Evolutionary conservation across 1,140 invertebrate genomes (phyloP), one percentile per base, ranked within the genome.

Genomic region (Samia ricini): DNA sequence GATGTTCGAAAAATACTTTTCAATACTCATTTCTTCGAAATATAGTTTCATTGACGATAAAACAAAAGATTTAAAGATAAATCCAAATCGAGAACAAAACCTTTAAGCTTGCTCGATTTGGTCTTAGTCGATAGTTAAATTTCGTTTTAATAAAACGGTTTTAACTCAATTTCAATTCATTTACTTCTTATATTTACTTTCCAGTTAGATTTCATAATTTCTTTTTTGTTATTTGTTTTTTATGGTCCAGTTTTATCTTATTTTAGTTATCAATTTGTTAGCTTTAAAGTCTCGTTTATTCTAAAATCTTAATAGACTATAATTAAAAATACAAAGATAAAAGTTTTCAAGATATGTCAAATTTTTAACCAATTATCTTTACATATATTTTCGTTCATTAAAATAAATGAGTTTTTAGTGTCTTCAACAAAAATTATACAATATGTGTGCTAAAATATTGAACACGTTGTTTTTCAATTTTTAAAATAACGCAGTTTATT

Each of bases 1-100:
- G 64, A 0, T 73, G 74, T 61, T 66, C 58, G 23, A 59, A 52
- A 54, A 42, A 42, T 42, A 12, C 1, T 42, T 42, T 15, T 42
- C 33, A 15, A 42, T 15, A 42, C 10, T 15, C 33, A 42, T 42
- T 42, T 15, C 33, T 15, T 42, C 12, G 4, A 42, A 42, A 10
- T 42, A 42, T 42, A 15, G 33, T 42, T 42, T 15, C n/a, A 3
- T 4, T 15, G 12, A 42, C n/a, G n/a, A n/a, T n/a, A n/a, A n/a
- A n/a, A n/a, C n/a, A n/a, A n/a, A n/a, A n/a, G n/a, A 42, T 15
- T 42, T 42, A 42, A 1, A 42, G 33, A 42, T 15, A 15, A 42
- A 42, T 5, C 7, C 12, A 1, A 8, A 1, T 42, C 12, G 4
- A 10, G n/a, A 42, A 42, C 12, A 42, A 10, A 42, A 4, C 7